These are phyloP conservation scores for Fundulus diaphanus DNA, from an alignment of 2,797 vertebrate species.

Conservation along the genomic window DNA sequence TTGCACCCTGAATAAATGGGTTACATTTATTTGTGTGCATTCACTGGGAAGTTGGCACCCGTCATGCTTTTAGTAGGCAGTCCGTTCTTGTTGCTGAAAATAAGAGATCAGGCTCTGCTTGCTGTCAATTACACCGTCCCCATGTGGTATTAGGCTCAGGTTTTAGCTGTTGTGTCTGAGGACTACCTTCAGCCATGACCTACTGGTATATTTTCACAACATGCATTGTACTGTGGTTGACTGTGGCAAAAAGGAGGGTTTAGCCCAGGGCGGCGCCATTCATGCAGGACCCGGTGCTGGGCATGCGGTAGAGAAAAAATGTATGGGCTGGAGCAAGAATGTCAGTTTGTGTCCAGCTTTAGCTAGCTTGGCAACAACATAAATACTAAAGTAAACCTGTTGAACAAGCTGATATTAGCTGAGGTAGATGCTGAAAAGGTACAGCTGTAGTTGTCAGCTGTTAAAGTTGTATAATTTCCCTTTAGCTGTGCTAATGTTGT, in stretches of 20 bases:
- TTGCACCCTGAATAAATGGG: background rate
- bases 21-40: background rate
- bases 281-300: background rate
- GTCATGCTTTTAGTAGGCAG: background rate
- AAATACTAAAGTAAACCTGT: background rate
- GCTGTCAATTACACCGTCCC: background rate
- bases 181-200: background rate
- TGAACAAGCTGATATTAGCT: background rate
- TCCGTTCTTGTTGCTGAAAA: background rate
- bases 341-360: background rate
- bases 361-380: background rate
- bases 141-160: background rate
- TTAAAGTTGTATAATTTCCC: background rate
- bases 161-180: background rate
- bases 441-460: background rate
- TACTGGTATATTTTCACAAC: background rate
- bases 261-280: background rate
- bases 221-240: too few species aligned
- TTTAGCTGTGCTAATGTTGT: constrained; percentile 12
- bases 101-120: too few species aligned
- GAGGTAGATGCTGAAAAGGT: background rate
- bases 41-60: background rate
- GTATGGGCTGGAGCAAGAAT: background rate
- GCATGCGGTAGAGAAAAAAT: background rate
- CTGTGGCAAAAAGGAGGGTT: background rate